phyloP scores from a whole-genome alignment of 2,888 invertebrate genomes.

The Iphiclides podalirius region DNA sequence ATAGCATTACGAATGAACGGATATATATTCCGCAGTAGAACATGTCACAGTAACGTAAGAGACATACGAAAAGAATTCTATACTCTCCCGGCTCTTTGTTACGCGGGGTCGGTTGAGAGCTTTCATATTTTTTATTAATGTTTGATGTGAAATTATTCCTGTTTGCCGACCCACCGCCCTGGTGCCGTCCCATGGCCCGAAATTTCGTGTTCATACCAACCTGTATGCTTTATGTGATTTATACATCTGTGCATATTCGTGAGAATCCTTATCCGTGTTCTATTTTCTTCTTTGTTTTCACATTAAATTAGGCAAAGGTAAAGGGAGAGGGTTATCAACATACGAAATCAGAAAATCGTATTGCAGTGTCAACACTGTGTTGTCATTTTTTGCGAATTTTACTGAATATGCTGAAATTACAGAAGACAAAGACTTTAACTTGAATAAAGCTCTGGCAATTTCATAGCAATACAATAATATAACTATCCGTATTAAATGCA shows the following conservation, averaged over 20 bases:
- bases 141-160: conserved; percentile 29
- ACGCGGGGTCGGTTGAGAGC: conserved; percentile 35
- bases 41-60: conserved; percentile 13
- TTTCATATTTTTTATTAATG: conserved; percentile 39
- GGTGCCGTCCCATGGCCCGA: conserved; percentile 5
- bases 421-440: too few species aligned
- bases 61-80: conserved; percentile 33
- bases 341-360: too few species aligned
- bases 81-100: conserved; percentile 33
- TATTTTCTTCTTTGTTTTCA: neutral
- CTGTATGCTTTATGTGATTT: neutral
- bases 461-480: too few species aligned
- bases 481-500: too few species aligned
- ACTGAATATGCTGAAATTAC: too few species aligned
- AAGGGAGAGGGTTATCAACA: too few species aligned
- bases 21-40: neutral
- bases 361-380: too few species aligned
- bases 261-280: neutral
- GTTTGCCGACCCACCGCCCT: conserved; percentile 11
- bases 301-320: too few species aligned
- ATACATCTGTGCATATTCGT: neutral
- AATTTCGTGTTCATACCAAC: conserved; percentile 6
- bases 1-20: conserved; percentile 1
- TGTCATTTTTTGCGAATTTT: too few species aligned
- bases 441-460: too few species aligned